Evolutionary conservation across 2,113 vertebrate species (phyloP).

Genomic region (Charina bottae): DNA sequence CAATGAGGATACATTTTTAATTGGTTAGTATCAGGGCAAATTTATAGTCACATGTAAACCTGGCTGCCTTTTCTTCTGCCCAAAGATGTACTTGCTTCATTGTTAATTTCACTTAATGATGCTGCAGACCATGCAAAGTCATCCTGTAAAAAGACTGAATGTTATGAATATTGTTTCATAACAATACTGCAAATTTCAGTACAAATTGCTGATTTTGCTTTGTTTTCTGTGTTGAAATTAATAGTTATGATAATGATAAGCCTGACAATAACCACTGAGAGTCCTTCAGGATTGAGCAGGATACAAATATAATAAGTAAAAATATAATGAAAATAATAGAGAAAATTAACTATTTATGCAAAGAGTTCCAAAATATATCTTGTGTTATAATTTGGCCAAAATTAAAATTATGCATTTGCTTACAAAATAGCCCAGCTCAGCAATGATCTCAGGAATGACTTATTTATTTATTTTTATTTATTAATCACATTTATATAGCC

Average conservation of each 20-base stretch:
- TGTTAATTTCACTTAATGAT: not conserved
- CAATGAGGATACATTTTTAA: constrained; percentile 44
- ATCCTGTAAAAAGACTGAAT: not conserved
- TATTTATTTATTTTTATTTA: not conserved
- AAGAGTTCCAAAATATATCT: not conserved
- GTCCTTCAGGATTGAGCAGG: not conserved
- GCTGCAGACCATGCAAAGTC: not conserved
- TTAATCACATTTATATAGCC: not conserved
- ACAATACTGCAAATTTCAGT: not conserved
- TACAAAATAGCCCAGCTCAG: not conserved
- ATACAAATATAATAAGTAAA: not conserved
- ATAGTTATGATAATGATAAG: not conserved
- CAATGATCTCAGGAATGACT: not conserved
- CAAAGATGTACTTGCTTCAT: constrained; percentile 19
- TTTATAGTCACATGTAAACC: constrained; percentile 50
- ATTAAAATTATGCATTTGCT: not conserved
- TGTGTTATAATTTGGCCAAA: not conserved
- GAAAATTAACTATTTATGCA: not conserved
- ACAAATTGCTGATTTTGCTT: not conserved
- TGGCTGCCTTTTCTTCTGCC: constrained; percentile 36
- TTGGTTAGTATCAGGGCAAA: constrained; percentile 52
- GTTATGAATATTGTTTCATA: not conserved
- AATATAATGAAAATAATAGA: not conserved
- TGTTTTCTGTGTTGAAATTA: not conserved
- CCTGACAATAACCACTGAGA: not conserved